Conservation (phyloP, 2,797 vertebrate genomes). For the Antrozous pallidus region DNA sequence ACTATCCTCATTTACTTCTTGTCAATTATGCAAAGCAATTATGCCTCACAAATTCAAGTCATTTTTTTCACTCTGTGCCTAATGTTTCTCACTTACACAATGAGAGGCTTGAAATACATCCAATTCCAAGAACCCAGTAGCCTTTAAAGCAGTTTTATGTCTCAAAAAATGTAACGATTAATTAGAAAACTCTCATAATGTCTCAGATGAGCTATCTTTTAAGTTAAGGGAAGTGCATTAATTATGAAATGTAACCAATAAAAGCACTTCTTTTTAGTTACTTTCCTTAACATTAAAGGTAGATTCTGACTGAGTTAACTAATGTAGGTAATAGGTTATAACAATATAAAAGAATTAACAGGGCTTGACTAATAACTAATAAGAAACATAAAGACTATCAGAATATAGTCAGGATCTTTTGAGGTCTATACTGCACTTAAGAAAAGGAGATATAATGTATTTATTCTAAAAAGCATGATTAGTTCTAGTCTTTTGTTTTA, state of each 20-base stretch:
- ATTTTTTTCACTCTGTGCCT: background rate
- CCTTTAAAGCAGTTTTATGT: background rate
- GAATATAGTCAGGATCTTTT: background rate
- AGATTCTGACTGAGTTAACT: background rate
- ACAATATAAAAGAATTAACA: background rate
- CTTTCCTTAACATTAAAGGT: background rate
- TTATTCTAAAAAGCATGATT: background rate
- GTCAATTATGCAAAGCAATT: background rate
- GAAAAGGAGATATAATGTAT: background rate
- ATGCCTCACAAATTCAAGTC: background rate
- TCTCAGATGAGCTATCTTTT: background rate
- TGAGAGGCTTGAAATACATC: background rate
- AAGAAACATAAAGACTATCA: background rate
- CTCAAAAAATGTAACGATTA: background rate
- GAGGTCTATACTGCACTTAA: background rate
- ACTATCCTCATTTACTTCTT: background rate
- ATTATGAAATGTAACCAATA: background rate
- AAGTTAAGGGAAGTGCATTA: background rate
- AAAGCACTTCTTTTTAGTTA: background rate
- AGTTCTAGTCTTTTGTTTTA: conserved; percentile 1
- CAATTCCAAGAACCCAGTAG: background rate
- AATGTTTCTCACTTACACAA: background rate
- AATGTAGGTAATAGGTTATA: background rate
- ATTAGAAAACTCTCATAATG: background rate
- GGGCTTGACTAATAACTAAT: background rate